phyloP scores from a whole-genome alignment of 2,797 vertebrate species.

The Betta splendens region DNA sequence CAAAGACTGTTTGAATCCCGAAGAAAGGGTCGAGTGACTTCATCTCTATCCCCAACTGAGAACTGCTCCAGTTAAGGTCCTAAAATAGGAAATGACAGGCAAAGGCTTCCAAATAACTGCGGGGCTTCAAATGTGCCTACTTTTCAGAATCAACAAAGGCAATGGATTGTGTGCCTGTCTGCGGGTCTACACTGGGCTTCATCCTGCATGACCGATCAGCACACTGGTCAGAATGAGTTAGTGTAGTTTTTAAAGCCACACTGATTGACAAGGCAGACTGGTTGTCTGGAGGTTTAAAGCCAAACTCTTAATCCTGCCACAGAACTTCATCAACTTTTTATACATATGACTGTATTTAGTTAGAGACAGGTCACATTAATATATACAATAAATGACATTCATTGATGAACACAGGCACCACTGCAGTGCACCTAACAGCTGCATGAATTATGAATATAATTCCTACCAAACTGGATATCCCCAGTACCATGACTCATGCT shows the following conservation, averaged over 20 bases:
- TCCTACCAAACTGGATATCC: constrained; percentile 35
- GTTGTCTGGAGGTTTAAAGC: neutral
- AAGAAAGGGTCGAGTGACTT: constrained; percentile 70
- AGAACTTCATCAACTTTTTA: neutral
- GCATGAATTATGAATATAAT: constrained; percentile 16
- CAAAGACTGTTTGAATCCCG: constrained; percentile 56
- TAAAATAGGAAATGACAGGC: constrained; percentile 76
- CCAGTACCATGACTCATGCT: constrained; percentile 42
- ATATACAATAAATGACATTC: neutral
- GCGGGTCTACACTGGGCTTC: constrained; percentile 24
- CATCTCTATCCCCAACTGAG: constrained; percentile 72
- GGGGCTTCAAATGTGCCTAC: constrained; percentile 65
- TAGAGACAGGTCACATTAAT: neutral
- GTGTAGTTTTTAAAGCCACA: constrained; percentile 9
- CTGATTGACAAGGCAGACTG: constrained; percentile 19
- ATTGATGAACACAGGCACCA: no score
- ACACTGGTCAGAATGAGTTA: constrained; percentile 27
- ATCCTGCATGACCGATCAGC: constrained; percentile 49
- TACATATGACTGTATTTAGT: neutral
- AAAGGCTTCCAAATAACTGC: constrained; percentile 74
- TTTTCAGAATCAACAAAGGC: constrained; percentile 55
- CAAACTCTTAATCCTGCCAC: neutral
- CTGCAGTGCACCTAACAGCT: constrained; percentile 1
- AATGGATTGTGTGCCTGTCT: constrained; percentile 35
- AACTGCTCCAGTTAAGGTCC: constrained; percentile 73